Percentiles rank a stretch among this genome's conserved stretches.
Evolutionary conservation across 2,113 vertebrate species (phyloP).

Genomic region (Ailurus styani): DNA sequence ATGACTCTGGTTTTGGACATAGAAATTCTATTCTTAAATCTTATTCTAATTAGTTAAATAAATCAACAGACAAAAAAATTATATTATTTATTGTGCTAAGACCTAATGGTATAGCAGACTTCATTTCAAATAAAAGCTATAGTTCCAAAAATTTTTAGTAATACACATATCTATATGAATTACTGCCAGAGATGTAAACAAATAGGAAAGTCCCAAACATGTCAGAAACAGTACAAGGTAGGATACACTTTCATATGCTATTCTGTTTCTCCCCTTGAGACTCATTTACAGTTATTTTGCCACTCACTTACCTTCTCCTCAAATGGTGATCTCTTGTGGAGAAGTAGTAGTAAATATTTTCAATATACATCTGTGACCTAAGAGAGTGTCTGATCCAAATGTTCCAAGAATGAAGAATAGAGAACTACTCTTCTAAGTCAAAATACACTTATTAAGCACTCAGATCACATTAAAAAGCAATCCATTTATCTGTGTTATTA

Average conservation of each 20-base stretch:
- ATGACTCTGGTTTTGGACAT: not conserved
- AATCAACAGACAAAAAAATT: not conserved
- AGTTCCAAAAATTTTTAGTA: not conserved
- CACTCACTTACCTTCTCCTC: not conserved
- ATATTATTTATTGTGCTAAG: not conserved
- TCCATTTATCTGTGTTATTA: not conserved
- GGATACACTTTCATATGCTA: not conserved
- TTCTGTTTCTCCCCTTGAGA: not conserved
- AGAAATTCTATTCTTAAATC: not conserved
- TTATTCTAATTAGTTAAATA: not conserved
- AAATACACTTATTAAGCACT: not conserved
- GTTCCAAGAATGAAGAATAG: not conserved
- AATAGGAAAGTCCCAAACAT: not conserved
- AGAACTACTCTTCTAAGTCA: not conserved
- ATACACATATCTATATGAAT: not conserved
- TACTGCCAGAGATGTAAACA: not conserved
- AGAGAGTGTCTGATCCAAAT: not conserved
- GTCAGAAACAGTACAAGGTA: not conserved
- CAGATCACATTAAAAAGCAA: not conserved
- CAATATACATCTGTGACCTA: not conserved
- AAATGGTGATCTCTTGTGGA: not conserved
- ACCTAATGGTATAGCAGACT: not conserved
- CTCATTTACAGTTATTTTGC: not conserved
- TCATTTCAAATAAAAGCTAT: not conserved
- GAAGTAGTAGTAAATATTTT: not conserved